Base-by-base conservation (phyloP, 2,797 vertebrate species). In the Neosalanx taihuensis region DNA sequence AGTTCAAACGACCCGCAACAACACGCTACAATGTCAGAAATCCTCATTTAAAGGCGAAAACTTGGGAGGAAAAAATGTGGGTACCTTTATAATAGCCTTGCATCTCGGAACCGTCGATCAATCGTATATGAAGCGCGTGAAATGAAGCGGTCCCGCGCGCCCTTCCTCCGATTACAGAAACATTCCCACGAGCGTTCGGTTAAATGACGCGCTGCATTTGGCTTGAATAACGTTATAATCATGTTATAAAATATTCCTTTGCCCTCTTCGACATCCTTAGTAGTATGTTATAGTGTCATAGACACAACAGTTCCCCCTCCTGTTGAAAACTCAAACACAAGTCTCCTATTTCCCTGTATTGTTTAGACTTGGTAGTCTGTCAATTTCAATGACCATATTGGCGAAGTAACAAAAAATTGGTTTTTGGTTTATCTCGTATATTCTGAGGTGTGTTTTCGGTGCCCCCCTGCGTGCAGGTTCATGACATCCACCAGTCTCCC, bases 401-500 rank as follows among this genome's bases (percentile, higher is more conserved):
- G 41, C 13, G 9, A 46, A 46, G 41, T 46, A 46, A 46, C 10
- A 46, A 1, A 12, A 46, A 12, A 46, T 46, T 10, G 2, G 41
- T 46, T 13, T 46, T 46, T 46, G 41, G 41, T 46, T 46, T 12
- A 13, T 2, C 9, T 46, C 41, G 35, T 37, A 46, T 13, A 46
- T 46, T 46, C 13, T 58, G 9, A 58, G 56, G 62, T 20, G 33
- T 37, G 62, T 18, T n/a, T n/a, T n/a, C 6, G 20, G n/a, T 53
- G 49, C 57, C 4, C 4, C 5, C 20, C 2, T 51, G 23, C 20
- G 46, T 51, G 59, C 31, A 6, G 26, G 58, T 53, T n/a, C 53
- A 60, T 72, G 46, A 13, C 57, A 58, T 68, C 58, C 69, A 6
- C 65, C 15, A 26, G 41, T 51, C 58, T 70, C 23, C 23, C 59